Percentiles rank a stretch among this genome's conserved stretches.
phyloP scores from a whole-genome alignment of 2,888 invertebrate genomes.

The Hirtodrosophila confusa region DNA sequence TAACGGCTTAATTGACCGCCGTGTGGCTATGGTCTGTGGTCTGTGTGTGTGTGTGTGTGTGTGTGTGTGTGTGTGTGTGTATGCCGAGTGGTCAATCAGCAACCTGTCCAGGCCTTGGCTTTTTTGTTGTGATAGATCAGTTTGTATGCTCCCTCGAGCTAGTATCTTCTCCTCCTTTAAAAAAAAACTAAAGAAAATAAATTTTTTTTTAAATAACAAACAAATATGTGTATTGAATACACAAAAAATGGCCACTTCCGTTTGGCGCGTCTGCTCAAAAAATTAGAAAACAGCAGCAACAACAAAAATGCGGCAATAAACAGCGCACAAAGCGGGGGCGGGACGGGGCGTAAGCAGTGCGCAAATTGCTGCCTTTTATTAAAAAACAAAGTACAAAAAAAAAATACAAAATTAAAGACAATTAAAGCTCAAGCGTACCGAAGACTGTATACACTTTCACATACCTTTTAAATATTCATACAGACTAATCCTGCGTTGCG shows the following conservation, averaged over 20 bases:
- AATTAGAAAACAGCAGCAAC: constrained; percentile 23
- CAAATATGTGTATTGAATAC: constrained; percentile 6
- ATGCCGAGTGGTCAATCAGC: constrained; percentile 17
- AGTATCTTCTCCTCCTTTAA: not conserved
- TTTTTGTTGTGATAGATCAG: constrained; percentile 26
- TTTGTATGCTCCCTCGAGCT: not conserved
- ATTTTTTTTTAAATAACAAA: not conserved
- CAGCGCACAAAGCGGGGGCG: not conserved
- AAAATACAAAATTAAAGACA: not conserved
- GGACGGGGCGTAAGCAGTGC: constrained; percentile 22
- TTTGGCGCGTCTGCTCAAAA: constrained; percentile 15
- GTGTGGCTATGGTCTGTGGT: constrained; percentile 54
- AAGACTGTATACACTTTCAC: too few species aligned
- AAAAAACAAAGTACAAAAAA: constrained; percentile 26
- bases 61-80: not conserved
- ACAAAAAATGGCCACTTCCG: constrained; percentile 25
- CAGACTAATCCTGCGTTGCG: too few species aligned
- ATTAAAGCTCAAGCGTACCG: not conserved
- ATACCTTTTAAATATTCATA: too few species aligned
- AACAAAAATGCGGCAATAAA: constrained; percentile 8
- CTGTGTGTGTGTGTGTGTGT: not conserved
- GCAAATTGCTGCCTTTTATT: constrained; percentile 48
- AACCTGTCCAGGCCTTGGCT: constrained; percentile 13
- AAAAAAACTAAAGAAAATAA: not conserved
- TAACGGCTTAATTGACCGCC: constrained; percentile 73